These are phyloP conservation scores for Eledone cirrhosa DNA, from an alignment of 2,888 invertebrate genomes.

Conservation along the genomic window DNA sequence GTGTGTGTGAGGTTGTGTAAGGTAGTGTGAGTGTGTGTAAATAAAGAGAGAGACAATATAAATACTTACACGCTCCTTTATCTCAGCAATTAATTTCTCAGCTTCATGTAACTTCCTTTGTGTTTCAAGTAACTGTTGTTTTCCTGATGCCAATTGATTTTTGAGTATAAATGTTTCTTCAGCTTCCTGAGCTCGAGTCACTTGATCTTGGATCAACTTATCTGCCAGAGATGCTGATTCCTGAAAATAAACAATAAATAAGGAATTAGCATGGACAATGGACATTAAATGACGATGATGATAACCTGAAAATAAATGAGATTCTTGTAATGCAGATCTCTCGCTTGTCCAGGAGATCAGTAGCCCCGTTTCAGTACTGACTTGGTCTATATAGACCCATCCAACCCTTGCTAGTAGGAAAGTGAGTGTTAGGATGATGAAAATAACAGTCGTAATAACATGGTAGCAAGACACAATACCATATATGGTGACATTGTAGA, in stretches of 20 bases:
- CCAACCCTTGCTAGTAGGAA: too few species aligned
- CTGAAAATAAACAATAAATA: constrained; percentile 43
- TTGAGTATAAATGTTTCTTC: constrained; percentile 75
- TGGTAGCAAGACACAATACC: too few species aligned
- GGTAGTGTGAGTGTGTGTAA: not conserved
- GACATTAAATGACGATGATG: too few species aligned
- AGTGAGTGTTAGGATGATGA: too few species aligned
- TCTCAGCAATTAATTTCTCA: constrained; percentile 80
- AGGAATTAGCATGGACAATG: not conserved
- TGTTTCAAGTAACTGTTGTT: constrained; percentile 87
- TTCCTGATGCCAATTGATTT: constrained; percentile 86
- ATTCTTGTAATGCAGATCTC: too few species aligned
- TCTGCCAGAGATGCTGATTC: constrained; percentile 86
- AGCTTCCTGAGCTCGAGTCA: constrained; percentile 92
- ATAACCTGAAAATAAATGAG: too few species aligned
- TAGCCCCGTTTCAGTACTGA: too few species aligned
- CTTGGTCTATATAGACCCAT: too few species aligned
- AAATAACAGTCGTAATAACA: too few species aligned
- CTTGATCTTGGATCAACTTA: constrained; percentile 73
- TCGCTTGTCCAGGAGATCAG: too few species aligned
- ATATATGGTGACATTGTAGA: too few species aligned
- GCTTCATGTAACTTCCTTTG: constrained; percentile 89
- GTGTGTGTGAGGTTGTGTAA: not conserved
- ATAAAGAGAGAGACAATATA: not conserved
- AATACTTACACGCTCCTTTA: constrained; percentile 57